Evolutionary conservation across 2,797 vertebrate genomes (phyloP), one percentile per base, ranked within the genome.

Genomic region (Diceros bicornis): DNA sequence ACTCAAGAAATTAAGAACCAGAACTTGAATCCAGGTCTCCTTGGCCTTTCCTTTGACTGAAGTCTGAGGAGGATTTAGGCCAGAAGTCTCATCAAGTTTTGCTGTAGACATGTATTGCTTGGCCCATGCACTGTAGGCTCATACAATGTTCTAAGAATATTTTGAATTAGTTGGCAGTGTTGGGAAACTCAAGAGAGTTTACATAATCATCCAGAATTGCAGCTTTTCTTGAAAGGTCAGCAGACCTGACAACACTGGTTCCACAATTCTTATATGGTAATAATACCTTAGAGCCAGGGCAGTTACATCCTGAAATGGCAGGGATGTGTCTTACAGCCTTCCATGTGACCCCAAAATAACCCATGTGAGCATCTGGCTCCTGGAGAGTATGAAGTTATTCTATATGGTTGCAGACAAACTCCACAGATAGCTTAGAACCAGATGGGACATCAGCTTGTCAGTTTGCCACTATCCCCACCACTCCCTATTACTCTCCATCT

Each of bases 91-190:
- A 34, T 29, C 44, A 18, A 6, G 27, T 47, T 64, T 74, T 25
- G 20, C 59, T 32, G 16, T 12, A 75, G 27, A n/a, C 4, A 16
- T 55, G 21, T 37, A 62, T 79, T n/a, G 11, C 29, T 72, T 32
- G 74, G 20, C 18, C 12, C 44, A 29, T 32, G 27, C 1, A 0
- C 25, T 7, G 7, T 17, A 23, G 4, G 27, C 1, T 18, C 50
- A 82, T 32, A 61, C 2, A 17, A 4, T 52, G 32, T 32, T n/a
- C 50, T 95, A 57, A 32, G 77, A 20, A 13, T 52, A 59, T 68
- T 83, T 32, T 68, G 62, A 84, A 77, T 61, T 78, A 55, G 29
- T 71, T 78, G 66, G 13, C 5, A 77, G 62, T 21, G 32, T 20
- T 62, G 71, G 66, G 16, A 37, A 81, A 84, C 27, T 84, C 23